Conservation (phyloP, 2,888 invertebrate genomes). For the Alviniconcha strummeri region DNA sequence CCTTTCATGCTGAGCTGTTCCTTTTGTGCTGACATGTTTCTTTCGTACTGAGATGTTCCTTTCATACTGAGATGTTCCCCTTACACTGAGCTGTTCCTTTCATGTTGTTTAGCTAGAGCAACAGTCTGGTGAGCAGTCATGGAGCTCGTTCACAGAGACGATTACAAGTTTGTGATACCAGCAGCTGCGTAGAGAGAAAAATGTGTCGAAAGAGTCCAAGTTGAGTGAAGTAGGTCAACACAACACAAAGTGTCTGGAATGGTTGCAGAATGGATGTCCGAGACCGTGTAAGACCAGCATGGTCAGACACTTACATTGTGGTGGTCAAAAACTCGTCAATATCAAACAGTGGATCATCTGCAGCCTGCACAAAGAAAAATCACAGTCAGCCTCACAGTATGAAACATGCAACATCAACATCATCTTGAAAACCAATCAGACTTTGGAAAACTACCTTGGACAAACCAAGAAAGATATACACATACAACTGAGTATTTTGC, state of each 20-base stretch:
- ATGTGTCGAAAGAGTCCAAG: neutral
- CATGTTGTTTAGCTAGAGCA: no score
- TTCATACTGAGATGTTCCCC: no score
- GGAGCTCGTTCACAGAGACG: no score
- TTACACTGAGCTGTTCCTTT: no score
- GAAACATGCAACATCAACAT: neutral
- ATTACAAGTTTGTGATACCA: no score
- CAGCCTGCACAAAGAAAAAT: constrained; percentile 5
- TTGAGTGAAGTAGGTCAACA: neutral
- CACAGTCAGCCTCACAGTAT: neutral
- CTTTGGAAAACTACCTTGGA: neutral
- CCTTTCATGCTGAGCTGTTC: no score
- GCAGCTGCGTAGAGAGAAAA: no score
- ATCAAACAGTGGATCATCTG: neutral
- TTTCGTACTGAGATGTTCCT: no score
- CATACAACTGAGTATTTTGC: no score
- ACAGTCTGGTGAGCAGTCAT: no score
- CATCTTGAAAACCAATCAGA: neutral
- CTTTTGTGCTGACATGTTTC: no score
- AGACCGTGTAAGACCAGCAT: neutral
- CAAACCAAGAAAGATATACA: neutral
- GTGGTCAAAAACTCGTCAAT: constrained; percentile 13
- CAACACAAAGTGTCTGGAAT: constrained; percentile 11
- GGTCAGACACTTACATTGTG: constrained; percentile 4
- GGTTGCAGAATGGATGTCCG: neutral